Evolutionary conservation across 1,140 invertebrate species (phyloP).

Genomic region (Archivesica marissinica): DNA sequence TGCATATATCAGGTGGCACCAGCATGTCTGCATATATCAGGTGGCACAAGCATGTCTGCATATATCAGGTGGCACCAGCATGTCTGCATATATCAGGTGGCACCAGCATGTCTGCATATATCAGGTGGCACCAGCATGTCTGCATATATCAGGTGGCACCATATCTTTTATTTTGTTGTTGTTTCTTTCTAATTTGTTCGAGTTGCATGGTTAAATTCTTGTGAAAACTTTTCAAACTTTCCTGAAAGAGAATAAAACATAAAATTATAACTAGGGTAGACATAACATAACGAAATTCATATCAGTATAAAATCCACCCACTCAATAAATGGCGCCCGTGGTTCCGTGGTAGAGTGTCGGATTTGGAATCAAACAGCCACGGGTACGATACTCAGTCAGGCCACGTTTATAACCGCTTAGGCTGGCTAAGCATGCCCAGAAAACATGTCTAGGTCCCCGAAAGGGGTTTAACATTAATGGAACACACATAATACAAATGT

Average conservation of each 20-base stretch:
- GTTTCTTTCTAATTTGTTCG: slow-evolving; percentile 56
- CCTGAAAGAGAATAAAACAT: slow-evolving; percentile 29
- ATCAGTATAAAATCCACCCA: neutral
- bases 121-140: neutral
- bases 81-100: too few species aligned
- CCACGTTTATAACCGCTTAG: neutral
- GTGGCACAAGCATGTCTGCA: too few species aligned
- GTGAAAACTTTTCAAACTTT: slow-evolving; percentile 51
- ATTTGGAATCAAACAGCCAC: neutral
- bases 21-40: too few species aligned
- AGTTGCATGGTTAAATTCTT: slow-evolving; percentile 55
- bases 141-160: slow-evolving; percentile 34
- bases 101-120: too few species aligned
- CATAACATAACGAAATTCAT: neutral
- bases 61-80: too few species aligned
- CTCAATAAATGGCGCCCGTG: neutral
- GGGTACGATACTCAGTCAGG: neutral
- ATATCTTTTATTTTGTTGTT: slow-evolving; percentile 55
- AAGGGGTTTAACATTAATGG: too few species aligned
- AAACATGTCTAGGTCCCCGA: too few species aligned
- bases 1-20: too few species aligned
- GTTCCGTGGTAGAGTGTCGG: neutral
- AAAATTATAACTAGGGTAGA: neutral
- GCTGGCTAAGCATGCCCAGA: neutral
- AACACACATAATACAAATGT: too few species aligned